These are phyloP conservation scores for Morone chrysops DNA, from an alignment of 2,113 vertebrate genomes.

Conservation along the genomic window DNA sequence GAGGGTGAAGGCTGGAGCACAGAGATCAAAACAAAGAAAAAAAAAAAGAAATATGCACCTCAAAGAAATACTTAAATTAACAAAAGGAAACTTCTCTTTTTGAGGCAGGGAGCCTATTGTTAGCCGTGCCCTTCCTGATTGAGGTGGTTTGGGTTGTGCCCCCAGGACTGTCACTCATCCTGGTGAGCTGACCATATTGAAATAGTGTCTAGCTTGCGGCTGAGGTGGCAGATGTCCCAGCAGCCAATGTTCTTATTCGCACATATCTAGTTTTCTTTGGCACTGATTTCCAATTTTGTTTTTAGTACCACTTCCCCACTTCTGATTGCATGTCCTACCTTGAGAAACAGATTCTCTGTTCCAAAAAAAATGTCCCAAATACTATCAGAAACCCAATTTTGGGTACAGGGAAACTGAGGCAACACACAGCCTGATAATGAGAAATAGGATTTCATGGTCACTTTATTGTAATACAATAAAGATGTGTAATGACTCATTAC, in stretches of 20 bases:
- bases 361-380: slow-evolving; percentile 1
- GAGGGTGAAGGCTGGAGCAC: slow-evolving; percentile 30
- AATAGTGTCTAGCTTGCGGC: slow-evolving; percentile 8
- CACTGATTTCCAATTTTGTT: slow-evolving; percentile 8
- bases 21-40: slow-evolving; percentile 23
- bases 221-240: neutral
- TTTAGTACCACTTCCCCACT: neutral
- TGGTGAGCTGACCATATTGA: slow-evolving; percentile 26
- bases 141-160: slow-evolving; percentile 7
- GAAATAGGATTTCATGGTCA: slow-evolving; percentile 41
- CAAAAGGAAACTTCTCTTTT: neutral
- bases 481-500: slow-evolving; percentile 16
- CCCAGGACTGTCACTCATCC: slow-evolving; percentile 33
- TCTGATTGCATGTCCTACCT: neutral
- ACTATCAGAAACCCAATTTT: slow-evolving; percentile 20
- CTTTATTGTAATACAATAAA: slow-evolving; percentile 31
- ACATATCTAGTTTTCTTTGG: neutral
- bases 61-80: slow-evolving; percentile 30
- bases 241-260: slow-evolving; percentile 16
- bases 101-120: slow-evolving; percentile 10
- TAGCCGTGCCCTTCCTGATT: slow-evolving; percentile 12
- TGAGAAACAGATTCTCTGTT: neutral
- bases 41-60: slow-evolving; percentile 18
- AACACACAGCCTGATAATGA: slow-evolving; percentile 21
- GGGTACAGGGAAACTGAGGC: neutral